Conservation (phyloP, 2,797 vertebrate species). For the Smutsia gigantea region DNA sequence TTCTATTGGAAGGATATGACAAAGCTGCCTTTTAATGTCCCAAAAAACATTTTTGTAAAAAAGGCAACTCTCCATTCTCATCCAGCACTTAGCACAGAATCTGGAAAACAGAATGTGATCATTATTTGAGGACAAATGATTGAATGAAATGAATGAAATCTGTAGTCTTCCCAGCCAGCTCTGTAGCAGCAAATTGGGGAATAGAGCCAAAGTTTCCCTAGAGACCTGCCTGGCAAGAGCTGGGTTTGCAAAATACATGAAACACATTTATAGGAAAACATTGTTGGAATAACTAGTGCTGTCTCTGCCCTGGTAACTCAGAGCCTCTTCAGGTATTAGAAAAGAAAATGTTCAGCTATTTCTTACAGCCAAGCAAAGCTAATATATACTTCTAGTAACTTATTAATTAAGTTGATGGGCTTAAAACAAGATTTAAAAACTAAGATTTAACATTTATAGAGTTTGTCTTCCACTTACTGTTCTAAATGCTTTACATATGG, state of each 20-base stretch:
- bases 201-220: neutral
- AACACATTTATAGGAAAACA: neutral
- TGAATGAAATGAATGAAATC: neutral
- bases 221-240: neutral
- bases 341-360: neutral
- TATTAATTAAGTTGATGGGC: neutral
- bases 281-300: neutral
- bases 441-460: neutral
- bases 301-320: neutral
- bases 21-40: neutral
- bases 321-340: neutral
- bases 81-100: neutral
- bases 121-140: neutral
- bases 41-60: neutral
- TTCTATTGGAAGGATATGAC: neutral
- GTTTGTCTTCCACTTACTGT: neutral
- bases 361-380: neutral
- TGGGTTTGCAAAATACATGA: neutral
- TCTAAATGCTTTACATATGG: neutral
- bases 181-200: neutral
- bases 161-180: neutral
- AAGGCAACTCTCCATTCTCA: neutral
- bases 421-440: slow-evolving; percentile 21
- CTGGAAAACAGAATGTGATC: neutral
- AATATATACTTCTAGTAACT: neutral